Conservation (phyloP, 2,888 invertebrate genomes). For the Deladenus siricidicola region DNA sequence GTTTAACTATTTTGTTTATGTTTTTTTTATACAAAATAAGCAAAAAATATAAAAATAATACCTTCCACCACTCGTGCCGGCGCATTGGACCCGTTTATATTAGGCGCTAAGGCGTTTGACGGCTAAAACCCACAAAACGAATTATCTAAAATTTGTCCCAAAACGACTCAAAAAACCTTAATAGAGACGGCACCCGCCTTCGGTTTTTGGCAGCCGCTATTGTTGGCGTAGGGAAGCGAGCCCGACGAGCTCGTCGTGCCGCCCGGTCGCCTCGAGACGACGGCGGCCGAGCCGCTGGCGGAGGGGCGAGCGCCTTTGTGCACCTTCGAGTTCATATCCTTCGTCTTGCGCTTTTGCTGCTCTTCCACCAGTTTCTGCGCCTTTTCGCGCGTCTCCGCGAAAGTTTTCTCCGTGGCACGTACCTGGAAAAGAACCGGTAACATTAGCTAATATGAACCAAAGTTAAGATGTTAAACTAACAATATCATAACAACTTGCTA, state of each 20-base stretch:
- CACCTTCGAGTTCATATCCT: constrained; percentile 26
- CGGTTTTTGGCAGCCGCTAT: not conserved
- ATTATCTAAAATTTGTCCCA: not conserved
- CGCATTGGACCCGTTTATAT: not conserved
- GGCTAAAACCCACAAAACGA: constrained; percentile 7
- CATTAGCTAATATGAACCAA: not conserved
- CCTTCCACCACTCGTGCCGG: not conserved
- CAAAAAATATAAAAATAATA: not conserved
- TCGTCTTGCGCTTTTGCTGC: constrained; percentile 39
- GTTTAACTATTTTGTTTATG: no score
- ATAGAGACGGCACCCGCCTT: constrained; percentile 2
- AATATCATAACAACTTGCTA: no score
- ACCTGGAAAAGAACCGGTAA: constrained; percentile 9
- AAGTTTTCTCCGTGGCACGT: constrained; percentile 42
- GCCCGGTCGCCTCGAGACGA: not conserved
- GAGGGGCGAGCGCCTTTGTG: not conserved
- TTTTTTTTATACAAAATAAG: no score
- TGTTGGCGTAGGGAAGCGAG: not conserved
- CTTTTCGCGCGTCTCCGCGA: constrained; percentile 43
- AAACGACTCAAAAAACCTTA: not conserved
- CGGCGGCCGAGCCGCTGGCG: not conserved
- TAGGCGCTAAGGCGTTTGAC: constrained; percentile 1
- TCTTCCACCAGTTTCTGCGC: constrained; percentile 40
- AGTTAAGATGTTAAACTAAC: not conserved
- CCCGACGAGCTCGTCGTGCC: not conserved